A percentile compares a stretch with the other conserved stretches of the same genome.
Conservation (phyloP, 2,888 invertebrate species). For the Cinara cedri region DNA sequence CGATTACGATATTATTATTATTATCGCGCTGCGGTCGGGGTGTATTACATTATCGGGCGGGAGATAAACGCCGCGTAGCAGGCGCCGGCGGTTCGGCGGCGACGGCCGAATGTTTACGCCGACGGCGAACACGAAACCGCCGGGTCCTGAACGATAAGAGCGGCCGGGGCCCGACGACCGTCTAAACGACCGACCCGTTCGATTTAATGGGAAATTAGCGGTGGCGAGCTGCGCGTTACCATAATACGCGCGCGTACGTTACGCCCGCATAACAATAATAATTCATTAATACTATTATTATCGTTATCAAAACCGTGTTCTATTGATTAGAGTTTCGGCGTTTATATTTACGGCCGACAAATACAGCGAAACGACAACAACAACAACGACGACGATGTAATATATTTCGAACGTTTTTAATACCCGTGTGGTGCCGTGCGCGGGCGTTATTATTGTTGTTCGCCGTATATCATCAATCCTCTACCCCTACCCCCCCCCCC, state of each 20-base stretch:
- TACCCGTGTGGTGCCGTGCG: background rate
- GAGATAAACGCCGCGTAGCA: too few relatives aligned
- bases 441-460: background rate
- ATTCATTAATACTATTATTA: background rate
- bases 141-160: constrained; percentile 19
- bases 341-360: background rate
- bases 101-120: constrained; percentile 10
- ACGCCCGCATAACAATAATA: background rate
- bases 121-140: background rate
- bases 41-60: too few relatives aligned
- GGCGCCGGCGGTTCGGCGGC: background rate
- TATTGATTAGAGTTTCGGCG: background rate
- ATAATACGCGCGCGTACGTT: background rate
- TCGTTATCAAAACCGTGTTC: constrained; percentile 1
- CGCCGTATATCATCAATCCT: too few relatives aligned
- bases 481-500: too few relatives aligned
- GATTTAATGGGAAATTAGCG: constrained; percentile 17
- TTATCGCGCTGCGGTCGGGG: too few relatives aligned
- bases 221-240: background rate
- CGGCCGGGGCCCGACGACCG: background rate
- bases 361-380: background rate
- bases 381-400: too few relatives aligned
- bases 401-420: too few relatives aligned
- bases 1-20: too few relatives aligned
- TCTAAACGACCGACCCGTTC: constrained; percentile 39